phyloP scores from a whole-genome alignment of 2,888 invertebrate genomes.

The Acholoe squamosa region DNA sequence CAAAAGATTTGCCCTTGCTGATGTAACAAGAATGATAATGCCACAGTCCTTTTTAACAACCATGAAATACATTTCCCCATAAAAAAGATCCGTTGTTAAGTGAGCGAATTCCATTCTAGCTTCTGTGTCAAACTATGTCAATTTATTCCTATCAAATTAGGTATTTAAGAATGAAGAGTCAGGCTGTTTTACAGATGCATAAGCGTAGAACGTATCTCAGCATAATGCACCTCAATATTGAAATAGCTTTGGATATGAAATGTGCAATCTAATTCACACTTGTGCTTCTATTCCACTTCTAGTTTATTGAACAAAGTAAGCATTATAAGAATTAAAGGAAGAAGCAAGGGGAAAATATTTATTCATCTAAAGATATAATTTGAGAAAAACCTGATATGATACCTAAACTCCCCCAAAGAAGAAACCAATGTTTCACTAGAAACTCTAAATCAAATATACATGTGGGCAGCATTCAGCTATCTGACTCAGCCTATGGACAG shows the following conservation, averaged over 20 bases:
- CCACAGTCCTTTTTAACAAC: too few relatives aligned
- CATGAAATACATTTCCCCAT: too few relatives aligned
- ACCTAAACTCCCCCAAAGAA: neutral
- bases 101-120: too few relatives aligned
- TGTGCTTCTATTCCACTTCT: neutral
- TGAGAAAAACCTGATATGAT: neutral
- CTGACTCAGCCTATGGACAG: neutral
- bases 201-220: too few relatives aligned
- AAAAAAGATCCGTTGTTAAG: too few relatives aligned
- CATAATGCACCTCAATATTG: too few relatives aligned
- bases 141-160: too few relatives aligned
- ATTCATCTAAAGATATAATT: neutral
- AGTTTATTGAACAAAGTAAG: neutral
- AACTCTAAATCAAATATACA: neutral
- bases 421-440: neutral
- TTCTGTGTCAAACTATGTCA: too few relatives aligned
- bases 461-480: constrained; percentile 47
- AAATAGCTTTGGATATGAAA: neutral
- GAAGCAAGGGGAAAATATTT: neutral
- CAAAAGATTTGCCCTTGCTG: too few relatives aligned
- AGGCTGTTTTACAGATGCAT: too few relatives aligned
- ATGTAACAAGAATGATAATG: too few relatives aligned
- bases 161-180: too few relatives aligned
- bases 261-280: neutral
- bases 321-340: neutral